Conservation (phyloP, 2,797 vertebrate genomes). For the Sebastes glaucus region DNA sequence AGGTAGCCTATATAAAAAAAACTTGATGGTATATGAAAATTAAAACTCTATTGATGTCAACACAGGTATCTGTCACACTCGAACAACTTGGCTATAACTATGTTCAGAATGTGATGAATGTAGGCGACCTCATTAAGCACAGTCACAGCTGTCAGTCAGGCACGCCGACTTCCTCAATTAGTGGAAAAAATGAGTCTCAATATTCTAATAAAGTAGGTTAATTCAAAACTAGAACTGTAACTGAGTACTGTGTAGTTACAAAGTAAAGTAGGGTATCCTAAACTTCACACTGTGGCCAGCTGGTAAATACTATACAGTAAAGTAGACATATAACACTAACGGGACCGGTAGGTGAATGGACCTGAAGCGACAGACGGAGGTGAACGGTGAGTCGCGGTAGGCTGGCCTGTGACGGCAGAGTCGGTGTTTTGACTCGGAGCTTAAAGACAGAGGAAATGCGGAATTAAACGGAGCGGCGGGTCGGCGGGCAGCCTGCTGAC, state of each 20-base stretch:
- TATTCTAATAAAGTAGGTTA: background rate
- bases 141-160: background rate
- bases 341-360: too few relatives aligned
- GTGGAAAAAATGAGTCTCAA: background rate
- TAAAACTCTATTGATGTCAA: background rate
- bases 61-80: background rate
- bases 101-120: background rate
- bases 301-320: background rate
- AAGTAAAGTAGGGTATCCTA: background rate
- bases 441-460: background rate
- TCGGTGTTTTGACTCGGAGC: background rate
- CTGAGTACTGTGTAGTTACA: background rate
- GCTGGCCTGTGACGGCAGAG: background rate
- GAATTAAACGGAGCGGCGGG: background rate
- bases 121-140: background rate
- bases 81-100: background rate
- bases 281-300: background rate
- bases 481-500: background rate
- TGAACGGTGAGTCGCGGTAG: too few relatives aligned
- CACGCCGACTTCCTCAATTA: background rate
- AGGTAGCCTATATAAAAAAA: too few relatives aligned
- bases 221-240: background rate
- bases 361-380: too few relatives aligned
- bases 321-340: too few relatives aligned
- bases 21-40: background rate